A percentile compares a stretch with the other conserved stretches of the same genome.
Conservation (phyloP, 30 jellyfish, hydroid and myxozoan species). For the Morbakka virulenta region DNA sequence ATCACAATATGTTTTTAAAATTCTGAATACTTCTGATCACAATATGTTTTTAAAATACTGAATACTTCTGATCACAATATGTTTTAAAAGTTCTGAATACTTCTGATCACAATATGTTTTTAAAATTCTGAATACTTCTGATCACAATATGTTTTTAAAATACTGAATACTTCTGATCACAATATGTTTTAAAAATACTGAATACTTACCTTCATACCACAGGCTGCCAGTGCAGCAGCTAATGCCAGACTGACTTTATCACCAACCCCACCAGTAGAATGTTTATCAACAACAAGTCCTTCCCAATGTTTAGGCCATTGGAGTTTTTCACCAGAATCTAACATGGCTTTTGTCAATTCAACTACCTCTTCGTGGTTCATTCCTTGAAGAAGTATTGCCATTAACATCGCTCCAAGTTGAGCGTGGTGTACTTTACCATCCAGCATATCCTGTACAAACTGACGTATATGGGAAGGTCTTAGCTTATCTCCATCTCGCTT, state of each 20-base stretch:
- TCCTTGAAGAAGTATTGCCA: constrained; percentile 84
- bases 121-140: too few species aligned
- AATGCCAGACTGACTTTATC: constrained; percentile 81
- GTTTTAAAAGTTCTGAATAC: too few species aligned
- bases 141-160: too few species aligned
- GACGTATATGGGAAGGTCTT: constrained; percentile 49
- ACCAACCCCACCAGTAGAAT: constrained; percentile 95
- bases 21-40: too few species aligned
- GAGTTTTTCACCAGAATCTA: constrained; percentile 74
- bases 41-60: too few species aligned
- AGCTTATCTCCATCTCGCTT: constrained; percentile 68
- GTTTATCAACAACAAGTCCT: constrained; percentile 78
- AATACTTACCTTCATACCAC: constrained; percentile 97
- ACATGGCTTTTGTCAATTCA: constrained; percentile 73
- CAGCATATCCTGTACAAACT: constrained; percentile 45
- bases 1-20: too few species aligned
- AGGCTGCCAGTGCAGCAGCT: constrained; percentile 86
- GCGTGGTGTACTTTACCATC: constrained; percentile 50
- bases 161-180: too few species aligned
- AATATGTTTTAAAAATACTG: too few species aligned
- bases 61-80: too few species aligned
- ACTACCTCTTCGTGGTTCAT: constrained; percentile 77
- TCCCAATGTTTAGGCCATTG: constrained; percentile 83
- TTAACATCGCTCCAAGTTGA: constrained; percentile 83
- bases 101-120: too few species aligned